Evolutionary conservation across 2,888 invertebrate species (phyloP).

Genomic region (Galeruca laticollis): DNA sequence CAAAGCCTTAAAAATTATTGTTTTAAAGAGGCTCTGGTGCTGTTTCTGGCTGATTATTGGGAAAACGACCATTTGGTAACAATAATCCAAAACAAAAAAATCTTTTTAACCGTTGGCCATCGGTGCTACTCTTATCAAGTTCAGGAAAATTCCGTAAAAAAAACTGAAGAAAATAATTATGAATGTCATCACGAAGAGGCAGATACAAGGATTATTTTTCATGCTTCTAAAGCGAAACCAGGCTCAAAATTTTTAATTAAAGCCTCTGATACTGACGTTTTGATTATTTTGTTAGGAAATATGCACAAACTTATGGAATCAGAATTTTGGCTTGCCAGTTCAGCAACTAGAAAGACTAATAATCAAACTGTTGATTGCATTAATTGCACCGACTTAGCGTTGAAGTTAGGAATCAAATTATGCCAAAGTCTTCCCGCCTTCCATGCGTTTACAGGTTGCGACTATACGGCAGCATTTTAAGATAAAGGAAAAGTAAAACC

Average conservation of each 20-base stretch:
- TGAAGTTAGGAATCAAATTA: no score
- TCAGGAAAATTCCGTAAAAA: conserved; percentile 34
- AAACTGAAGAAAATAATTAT: conserved; percentile 49
- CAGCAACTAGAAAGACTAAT: conserved; percentile 40
- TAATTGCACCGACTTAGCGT: no score
- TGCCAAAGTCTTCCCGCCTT: no score
- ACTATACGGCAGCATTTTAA: no score
- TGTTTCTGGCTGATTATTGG: conserved; percentile 55
- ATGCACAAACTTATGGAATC: conserved; percentile 52
- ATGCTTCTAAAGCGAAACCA: conserved; percentile 43
- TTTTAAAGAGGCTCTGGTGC: conserved; percentile 57
- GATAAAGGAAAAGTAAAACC: conserved; percentile 56
- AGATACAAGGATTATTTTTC: conserved; percentile 50
- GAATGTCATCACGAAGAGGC: conserved; percentile 54
- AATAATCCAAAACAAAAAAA: conserved; percentile 50
- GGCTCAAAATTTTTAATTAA: conserved; percentile 51
- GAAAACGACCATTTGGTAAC: conserved; percentile 48
- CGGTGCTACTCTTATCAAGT: conserved; percentile 41
- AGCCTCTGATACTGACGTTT: conserved; percentile 44
- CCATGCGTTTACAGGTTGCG: no score
- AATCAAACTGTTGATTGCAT: conserved; percentile 43
- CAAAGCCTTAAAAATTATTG: conserved; percentile 54
- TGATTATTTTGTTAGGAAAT: conserved; percentile 53
- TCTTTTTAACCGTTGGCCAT: conserved; percentile 41
- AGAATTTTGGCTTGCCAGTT: conserved; percentile 51